These are phyloP conservation scores for Megaceryle alcyon DNA, from an alignment of 2,797 vertebrate genomes.

Conservation along the genomic window DNA sequence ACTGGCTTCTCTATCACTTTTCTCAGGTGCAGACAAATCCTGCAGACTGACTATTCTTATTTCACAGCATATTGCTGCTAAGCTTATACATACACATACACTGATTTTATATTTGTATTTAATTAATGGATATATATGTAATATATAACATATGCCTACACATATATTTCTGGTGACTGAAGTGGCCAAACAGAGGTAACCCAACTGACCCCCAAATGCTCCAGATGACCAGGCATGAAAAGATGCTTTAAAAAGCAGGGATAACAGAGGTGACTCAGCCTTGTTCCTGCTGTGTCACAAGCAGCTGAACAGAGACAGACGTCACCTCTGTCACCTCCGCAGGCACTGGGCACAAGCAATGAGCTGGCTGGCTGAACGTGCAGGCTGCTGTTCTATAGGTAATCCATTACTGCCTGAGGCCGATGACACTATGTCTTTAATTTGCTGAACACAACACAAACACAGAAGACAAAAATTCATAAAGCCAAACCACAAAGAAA, in stretches of 20 bases:
- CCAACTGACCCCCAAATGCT: neutral
- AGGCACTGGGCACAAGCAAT: neutral
- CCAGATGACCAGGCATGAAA: rapidly evolving
- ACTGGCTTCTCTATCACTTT: neutral
- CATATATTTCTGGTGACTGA: neutral
- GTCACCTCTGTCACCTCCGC: neutral
- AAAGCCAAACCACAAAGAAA: neutral
- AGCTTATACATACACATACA: neutral
- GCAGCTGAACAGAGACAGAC: neutral
- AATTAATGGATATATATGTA: neutral
- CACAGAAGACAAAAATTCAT: neutral
- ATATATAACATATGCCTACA: neutral
- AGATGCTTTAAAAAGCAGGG: neutral
- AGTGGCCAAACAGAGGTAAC: neutral
- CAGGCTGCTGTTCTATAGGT: neutral
- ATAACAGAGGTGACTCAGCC: neutral
- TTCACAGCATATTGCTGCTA: neutral
- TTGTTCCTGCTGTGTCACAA: neutral
- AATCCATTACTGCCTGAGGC: neutral
- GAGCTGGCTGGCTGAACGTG: neutral
- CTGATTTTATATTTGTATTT: neutral
- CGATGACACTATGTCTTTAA: neutral
- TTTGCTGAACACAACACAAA: neutral
- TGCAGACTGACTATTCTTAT: neutral
- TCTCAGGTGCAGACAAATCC: neutral